Evolutionary conservation across 2,888 invertebrate species (phyloP), one percentile per base, ranked within the genome.

Genomic region (Drosophila seclusa): DNA sequence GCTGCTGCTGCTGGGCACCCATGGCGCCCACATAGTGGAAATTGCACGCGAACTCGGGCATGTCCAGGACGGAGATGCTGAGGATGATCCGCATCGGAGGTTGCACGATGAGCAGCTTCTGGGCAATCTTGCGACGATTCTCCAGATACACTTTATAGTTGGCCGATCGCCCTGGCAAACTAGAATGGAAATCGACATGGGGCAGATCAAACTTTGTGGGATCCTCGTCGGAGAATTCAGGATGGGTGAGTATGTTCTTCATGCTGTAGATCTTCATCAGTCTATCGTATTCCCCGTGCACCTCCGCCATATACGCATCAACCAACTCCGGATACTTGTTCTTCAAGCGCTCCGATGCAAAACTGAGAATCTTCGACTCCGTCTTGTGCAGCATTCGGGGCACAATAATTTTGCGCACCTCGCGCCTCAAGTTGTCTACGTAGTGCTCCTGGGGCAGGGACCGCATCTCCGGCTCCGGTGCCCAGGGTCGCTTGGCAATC

Each of bases 231-330:
- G 84, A 71, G 62, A 90, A 90, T n/a, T 95, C 95, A 0, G 95
- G 95, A 60, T 95, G 95, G 40, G 94, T 94, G 21, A 96, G 94
- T 63, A 96, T 94, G 38, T 94, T 94, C 83, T 95, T 95, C 54
- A 96, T 94, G 16, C 96, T 96, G 40, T 95, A 94, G 1, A 94
- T 93, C 78, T 96, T 95, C 64, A 96, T 94, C 57, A 95, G 93
- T 27, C 92, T 92, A 79, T 95, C 93, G 93, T 95, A 96, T 78
- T 95, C 95, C 0, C 87, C 87, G 80, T 95, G 93, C 4, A 93
- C 92, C 54, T 95, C 95, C 2, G 82, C 80, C 92, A 95, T 93
- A 55, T 95, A 94, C 0, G 80, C 85, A 4, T 93, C 90, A 0
- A 95, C 93, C 13, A 95, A 87, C 32, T 93, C 91, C 0, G 94